A percentile compares a stretch with the other conserved stretches of the same genome.
phyloP scores from a whole-genome alignment of 2,113 vertebrate species.

The Petromus typicus region DNA sequence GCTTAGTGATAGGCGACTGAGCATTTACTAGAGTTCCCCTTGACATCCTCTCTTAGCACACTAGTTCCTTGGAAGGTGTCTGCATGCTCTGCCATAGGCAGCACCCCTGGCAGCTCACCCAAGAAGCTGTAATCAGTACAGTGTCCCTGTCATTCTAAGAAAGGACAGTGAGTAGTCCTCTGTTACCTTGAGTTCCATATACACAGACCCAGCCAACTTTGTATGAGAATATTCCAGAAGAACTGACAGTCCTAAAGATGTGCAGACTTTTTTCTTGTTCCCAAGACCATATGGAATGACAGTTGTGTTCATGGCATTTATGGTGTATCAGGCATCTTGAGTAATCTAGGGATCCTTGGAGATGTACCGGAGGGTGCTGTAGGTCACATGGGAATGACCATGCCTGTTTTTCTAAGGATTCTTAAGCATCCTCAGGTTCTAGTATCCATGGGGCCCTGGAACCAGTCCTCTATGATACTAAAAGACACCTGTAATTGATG shows the following conservation, averaged over 20 bases:
- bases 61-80: fast-evolving
- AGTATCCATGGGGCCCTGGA: neutral
- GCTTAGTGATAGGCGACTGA: too few species aligned
- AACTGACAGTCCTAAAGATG: neutral
- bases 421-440: neutral
- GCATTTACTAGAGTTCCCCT: neutral
- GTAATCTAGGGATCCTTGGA: neutral
- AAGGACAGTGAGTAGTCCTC: neutral
- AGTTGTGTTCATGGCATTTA: neutral
- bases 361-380: neutral
- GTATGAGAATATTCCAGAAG: neutral
- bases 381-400: neutral
- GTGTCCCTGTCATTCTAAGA: neutral
- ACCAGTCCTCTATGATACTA: neutral
- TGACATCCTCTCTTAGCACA: too few species aligned
- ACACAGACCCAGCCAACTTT: neutral
- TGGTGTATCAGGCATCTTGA: neutral
- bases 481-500: neutral
- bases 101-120: neutral
- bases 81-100: too few species aligned
- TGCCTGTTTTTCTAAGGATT: neutral
- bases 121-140: fast-evolving
- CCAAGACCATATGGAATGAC: neutral
- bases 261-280: neutral
- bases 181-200: neutral